Conservation (phyloP, 2,888 invertebrate genomes). For the Linnaemya vulpina region DNA sequence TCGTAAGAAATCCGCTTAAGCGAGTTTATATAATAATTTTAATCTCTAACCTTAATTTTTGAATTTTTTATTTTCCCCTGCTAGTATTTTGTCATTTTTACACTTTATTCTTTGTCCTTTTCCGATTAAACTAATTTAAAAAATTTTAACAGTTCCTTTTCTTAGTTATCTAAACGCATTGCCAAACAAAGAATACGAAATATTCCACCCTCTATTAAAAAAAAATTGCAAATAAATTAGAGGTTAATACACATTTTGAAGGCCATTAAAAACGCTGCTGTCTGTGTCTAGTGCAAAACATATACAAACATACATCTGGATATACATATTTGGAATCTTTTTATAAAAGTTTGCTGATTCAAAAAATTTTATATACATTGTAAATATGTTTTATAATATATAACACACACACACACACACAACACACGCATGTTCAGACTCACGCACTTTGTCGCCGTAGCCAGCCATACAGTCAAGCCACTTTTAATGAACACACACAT, state of each 20-base stretch:
- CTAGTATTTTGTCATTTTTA: too few relatives aligned
- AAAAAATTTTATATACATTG: neutral
- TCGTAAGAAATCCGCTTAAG: too few relatives aligned
- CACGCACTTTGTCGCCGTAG: slow-evolving; percentile 37
- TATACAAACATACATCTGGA: neutral
- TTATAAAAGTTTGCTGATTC: slow-evolving; percentile 34
- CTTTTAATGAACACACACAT: neutral
- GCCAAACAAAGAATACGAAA: slow-evolving; percentile 10
- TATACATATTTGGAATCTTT: neutral
- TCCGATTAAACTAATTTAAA: slow-evolving; percentile 38
- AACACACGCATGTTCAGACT: slow-evolving; percentile 18
- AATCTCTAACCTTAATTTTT: too few relatives aligned
- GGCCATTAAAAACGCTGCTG: slow-evolving; percentile 74
- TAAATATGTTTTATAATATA: slow-evolving; percentile 30
- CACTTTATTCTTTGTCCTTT: too few relatives aligned
- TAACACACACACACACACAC: neutral
- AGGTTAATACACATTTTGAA: slow-evolving; percentile 81
- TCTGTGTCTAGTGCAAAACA: slow-evolving; percentile 1
- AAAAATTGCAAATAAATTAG: slow-evolving; percentile 47
- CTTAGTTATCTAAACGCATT: neutral
- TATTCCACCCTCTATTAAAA: slow-evolving; percentile 19
- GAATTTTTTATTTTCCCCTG: too few relatives aligned
- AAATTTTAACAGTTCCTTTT: slow-evolving; percentile 36
- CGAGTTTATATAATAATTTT: too few relatives aligned
- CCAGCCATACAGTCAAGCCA: neutral